A percentile compares a stretch with the other conserved stretches of the same genome.
Evolutionary conservation across 2,113 vertebrate genomes (phyloP).

Genomic region (Ciconia boyciana): DNA sequence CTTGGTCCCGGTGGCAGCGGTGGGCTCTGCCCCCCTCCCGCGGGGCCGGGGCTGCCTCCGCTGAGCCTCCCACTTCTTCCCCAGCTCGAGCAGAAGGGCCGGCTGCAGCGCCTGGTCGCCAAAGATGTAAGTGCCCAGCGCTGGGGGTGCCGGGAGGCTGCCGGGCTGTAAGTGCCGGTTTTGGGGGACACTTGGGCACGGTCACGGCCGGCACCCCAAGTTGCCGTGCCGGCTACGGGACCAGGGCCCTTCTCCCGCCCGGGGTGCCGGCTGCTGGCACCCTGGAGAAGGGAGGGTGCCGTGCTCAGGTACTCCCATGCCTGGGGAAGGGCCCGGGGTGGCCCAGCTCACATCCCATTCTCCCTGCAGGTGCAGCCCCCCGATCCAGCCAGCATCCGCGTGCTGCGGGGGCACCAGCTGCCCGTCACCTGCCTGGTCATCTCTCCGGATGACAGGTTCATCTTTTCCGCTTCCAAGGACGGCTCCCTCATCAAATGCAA

Average conservation of each 20-base stretch:
- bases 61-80: not conserved
- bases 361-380: constrained; percentile 80
- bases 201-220: accelerated
- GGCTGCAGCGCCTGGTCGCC: constrained; percentile 86
- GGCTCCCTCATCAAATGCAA: constrained; percentile 95
- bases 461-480: constrained; percentile 93
- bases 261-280: not conserved
- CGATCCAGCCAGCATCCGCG: constrained; percentile 75
- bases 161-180: accelerated
- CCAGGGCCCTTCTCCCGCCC: accelerated
- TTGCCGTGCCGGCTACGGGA: accelerated
- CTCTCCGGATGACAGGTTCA: constrained; percentile 83
- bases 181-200: accelerated
- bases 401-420: constrained; percentile 91
- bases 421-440: constrained; percentile 90
- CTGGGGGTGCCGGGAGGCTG: not conserved
- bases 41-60: not conserved
- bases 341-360: not conserved
- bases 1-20: not conserved
- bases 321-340: not conserved
- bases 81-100: constrained; percentile 93
- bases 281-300: not conserved
- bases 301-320: accelerated
- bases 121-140: constrained; percentile 80
- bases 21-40: not conserved